A percentile compares a stretch with the other conserved stretches of the same genome.
Evolutionary conservation across 2,888 invertebrate species (phyloP).

Genomic region (Volucella inflata): DNA sequence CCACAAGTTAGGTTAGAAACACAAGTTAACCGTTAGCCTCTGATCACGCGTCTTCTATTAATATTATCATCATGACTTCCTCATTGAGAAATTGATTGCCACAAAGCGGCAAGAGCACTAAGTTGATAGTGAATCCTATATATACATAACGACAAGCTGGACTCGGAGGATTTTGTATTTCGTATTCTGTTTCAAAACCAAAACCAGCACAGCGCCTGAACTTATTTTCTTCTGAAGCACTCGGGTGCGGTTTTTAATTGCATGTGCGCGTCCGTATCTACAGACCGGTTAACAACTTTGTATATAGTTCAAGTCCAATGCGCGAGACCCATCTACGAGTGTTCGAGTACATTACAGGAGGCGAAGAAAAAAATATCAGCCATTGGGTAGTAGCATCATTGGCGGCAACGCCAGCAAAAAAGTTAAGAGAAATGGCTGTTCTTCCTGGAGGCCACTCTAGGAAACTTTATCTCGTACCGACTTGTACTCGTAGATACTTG

Average conservation of each 20-base stretch:
- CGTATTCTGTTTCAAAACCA: neutral
- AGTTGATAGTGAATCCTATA: conserved; percentile 70
- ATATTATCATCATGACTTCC: conserved; percentile 77
- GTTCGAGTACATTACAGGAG: neutral
- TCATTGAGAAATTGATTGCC: conserved; percentile 78
- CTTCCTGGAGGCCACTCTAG: conserved; percentile 68
- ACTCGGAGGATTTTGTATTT: conserved; percentile 5
- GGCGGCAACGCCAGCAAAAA: conserved; percentile 29
- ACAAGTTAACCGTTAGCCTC: conserved; percentile 70
- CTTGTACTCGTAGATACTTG: conserved; percentile 67
- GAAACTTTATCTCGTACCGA: conserved; percentile 62
- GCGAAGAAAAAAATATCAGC: too few relatives aligned
- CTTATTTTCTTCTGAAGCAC: conserved; percentile 52
- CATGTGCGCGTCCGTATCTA: conserved; percentile 66
- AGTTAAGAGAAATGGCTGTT: conserved; percentile 44
- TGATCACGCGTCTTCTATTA: conserved; percentile 77
- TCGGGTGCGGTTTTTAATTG: conserved; percentile 75
- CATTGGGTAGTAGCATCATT: conserved; percentile 31
- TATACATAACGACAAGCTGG: conserved; percentile 32
- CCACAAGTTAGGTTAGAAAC: conserved; percentile 26
- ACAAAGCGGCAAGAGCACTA: conserved; percentile 54
- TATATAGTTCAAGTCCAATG: conserved; percentile 73
- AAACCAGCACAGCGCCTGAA: conserved; percentile 25
- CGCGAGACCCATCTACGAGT: conserved; percentile 40
- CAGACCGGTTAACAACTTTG: conserved; percentile 68